phyloP scores from a whole-genome alignment of 2,113 vertebrate species.

The Garra rufa region DNA sequence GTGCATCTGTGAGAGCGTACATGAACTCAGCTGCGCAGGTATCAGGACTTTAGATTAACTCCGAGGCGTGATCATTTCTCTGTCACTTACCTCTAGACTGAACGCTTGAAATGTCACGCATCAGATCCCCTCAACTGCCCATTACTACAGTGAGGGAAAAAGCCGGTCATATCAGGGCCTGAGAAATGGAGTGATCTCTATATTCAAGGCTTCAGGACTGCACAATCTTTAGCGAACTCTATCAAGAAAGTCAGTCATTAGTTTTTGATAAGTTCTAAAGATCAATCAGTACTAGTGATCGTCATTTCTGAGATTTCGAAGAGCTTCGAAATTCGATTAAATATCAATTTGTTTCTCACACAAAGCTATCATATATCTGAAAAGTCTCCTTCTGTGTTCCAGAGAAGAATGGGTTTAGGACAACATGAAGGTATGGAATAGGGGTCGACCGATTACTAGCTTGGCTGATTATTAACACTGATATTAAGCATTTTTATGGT shows the following conservation, averaged over 20 bases:
- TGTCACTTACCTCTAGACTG: conserved; percentile 42
- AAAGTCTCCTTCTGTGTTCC: neutral
- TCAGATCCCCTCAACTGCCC: conserved; percentile 9
- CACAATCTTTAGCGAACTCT: neutral
- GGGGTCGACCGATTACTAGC: no score
- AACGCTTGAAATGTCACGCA: conserved; percentile 38
- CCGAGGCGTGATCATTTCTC: conserved; percentile 29
- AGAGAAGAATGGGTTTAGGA: neutral
- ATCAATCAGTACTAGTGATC: neutral
- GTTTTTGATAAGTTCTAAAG: neutral
- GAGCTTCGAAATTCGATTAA: conserved; percentile 2
- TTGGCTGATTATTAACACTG: no score
- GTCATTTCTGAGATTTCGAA: neutral
- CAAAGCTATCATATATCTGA: neutral
- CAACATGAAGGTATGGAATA: neutral
- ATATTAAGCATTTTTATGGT: no score
- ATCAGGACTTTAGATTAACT: conserved; percentile 37
- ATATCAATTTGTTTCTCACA: neutral
- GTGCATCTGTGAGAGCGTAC: conserved; percentile 6
- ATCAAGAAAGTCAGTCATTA: neutral
- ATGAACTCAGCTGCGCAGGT: neutral
- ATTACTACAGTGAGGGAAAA: conserved; percentile 33
- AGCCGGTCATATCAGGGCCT: conserved; percentile 30
- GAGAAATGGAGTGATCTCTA: conserved; percentile 45
- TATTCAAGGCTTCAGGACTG: conserved; percentile 17